Conservation (phyloP, 2,797 vertebrate genomes). For the Danio albolineatus region DNA sequence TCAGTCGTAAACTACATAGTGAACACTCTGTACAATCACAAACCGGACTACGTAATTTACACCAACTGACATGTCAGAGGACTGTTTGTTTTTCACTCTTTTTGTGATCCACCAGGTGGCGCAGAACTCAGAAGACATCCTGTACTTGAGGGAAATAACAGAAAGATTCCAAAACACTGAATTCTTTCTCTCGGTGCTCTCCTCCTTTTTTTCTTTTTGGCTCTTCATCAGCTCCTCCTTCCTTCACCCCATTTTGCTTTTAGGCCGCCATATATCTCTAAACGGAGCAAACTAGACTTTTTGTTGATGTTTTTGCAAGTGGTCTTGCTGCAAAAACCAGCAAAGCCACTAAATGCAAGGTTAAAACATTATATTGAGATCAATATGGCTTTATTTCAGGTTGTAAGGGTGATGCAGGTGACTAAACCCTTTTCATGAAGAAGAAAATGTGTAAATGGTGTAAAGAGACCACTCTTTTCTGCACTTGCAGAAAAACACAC, state of each 20-base stretch:
- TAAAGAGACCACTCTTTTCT: neutral
- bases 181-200: slow-evolving; percentile 17
- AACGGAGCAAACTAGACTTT: slow-evolving; percentile 4
- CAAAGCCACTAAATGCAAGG: neutral
- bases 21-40: neutral
- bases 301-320: neutral
- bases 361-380: neutral
- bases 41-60: neutral
- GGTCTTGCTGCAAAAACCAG: neutral
- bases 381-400: neutral
- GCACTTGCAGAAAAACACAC: slow-evolving; percentile 50
- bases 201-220: slow-evolving; percentile 1
- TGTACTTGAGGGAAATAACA: slow-evolving; percentile 38
- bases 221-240: slow-evolving; percentile 10
- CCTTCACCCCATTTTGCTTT: neutral
- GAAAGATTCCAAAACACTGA: slow-evolving; percentile 72
- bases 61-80: neutral
- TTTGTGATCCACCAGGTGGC: slow-evolving; percentile 76
- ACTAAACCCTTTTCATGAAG: neutral
- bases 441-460: neutral
- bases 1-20: slow-evolving; percentile 8
- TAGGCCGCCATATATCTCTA: slow-evolving; percentile 5
- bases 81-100: slow-evolving; percentile 39
- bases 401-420: neutral
- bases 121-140: slow-evolving; percentile 60